These are phyloP conservation scores for Theropithecus gelada DNA, from an alignment of 2,113 vertebrate species.

Conservation along the genomic window DNA sequence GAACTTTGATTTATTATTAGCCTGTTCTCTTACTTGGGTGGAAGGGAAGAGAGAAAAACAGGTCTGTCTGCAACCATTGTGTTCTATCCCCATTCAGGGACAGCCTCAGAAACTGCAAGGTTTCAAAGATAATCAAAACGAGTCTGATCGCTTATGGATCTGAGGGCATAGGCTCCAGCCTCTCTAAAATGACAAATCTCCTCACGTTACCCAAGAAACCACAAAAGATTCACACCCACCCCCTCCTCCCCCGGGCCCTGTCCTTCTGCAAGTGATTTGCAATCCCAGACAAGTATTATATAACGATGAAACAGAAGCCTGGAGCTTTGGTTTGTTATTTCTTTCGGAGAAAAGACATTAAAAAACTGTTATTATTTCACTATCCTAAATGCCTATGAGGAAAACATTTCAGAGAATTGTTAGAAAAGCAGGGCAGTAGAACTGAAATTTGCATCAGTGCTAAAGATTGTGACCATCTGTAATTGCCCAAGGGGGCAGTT, in stretches of 20 bases:
- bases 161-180: not conserved
- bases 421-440: not conserved
- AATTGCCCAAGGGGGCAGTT: not conserved
- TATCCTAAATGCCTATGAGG: slow-evolving; percentile 57
- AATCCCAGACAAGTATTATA: slow-evolving; percentile 73
- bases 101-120: slow-evolving; percentile 36
- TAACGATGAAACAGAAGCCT: slow-evolving; percentile 67
- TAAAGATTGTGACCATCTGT: slow-evolving; percentile 10
- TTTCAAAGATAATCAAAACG: slow-evolving; percentile 37
- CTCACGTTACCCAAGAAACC: slow-evolving; percentile 65
- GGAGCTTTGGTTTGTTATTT: slow-evolving; percentile 61
- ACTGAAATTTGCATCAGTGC: slow-evolving; percentile 9
- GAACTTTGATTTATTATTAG: slow-evolving; percentile 70
- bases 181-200: slow-evolving; percentile 53
- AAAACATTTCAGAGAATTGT: slow-evolving; percentile 53
- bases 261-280: slow-evolving; percentile 74
- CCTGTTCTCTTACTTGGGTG: slow-evolving; percentile 66
- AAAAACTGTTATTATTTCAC: slow-evolving; percentile 60
- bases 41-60: slow-evolving; percentile 65
- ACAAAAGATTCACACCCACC: slow-evolving; percentile 68
- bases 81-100: slow-evolving; percentile 37
- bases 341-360: slow-evolving; percentile 65
- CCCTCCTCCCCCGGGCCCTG: slow-evolving; percentile 65
- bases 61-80: slow-evolving; percentile 56
- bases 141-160: not conserved